Evolutionary conservation across 2,797 vertebrate species (phyloP).

Genomic region (Protosalanx chinensis): DNA sequence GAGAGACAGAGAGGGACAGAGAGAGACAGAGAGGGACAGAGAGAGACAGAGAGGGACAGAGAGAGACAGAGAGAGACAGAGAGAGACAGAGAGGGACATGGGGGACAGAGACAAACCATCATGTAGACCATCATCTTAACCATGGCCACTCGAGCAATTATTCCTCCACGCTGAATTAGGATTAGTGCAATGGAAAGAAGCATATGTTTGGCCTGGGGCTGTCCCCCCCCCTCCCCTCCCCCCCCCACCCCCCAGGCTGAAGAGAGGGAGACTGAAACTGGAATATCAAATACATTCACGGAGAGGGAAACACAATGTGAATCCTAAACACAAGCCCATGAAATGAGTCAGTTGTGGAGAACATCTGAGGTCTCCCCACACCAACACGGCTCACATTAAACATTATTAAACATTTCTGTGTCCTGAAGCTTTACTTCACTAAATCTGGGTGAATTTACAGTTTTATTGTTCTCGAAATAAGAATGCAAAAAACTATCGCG

Average conservation of each 20-base stretch:
- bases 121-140: conserved; percentile 24
- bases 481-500: neutral
- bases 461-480: neutral
- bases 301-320: conserved; percentile 67
- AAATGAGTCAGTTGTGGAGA: conserved; percentile 15
- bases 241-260: conserved; percentile 55
- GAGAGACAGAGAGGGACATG: no score
- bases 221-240: conserved; percentile 87
- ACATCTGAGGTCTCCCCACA: neutral
- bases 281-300: conserved; percentile 85
- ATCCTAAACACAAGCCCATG: conserved; percentile 42
- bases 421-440: neutral
- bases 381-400: neutral
- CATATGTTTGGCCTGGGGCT: conserved; percentile 99
- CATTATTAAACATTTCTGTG: neutral
- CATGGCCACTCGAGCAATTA: conserved; percentile 99
- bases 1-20: no score
- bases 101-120: no score
- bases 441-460: neutral
- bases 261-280: conserved; percentile 76
- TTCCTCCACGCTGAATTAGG: conserved; percentile 99
- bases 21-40: no score
- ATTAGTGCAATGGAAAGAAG: conserved; percentile 99
- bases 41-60: no score
- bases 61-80: no score